These are phyloP conservation scores for Macrobrachium rosenbergii DNA, from an alignment of 1,140 invertebrate species.

Conservation along the genomic window DNA sequence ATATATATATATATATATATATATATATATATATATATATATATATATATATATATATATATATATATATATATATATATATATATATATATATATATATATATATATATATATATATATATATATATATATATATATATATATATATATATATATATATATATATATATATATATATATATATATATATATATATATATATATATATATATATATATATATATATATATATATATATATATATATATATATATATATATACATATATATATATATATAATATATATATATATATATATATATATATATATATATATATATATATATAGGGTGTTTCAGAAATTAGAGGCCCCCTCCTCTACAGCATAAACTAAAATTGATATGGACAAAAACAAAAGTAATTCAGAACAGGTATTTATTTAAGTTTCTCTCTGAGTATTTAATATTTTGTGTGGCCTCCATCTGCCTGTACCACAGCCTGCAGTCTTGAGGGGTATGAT, in stretches of 20 bases:
- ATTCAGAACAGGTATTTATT: too few species aligned
- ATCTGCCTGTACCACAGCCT: too few species aligned
- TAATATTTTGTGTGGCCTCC: too few species aligned
- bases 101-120: constrained; percentile 26
- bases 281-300: constrained; percentile 34
- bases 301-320: constrained; percentile 32
- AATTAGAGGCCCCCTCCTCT: too few species aligned
- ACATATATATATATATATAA: constrained; percentile 23
- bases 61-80: constrained; percentile 42
- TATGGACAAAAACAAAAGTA: too few species aligned
- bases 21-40: constrained; percentile 31
- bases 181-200: too few species aligned
- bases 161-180: constrained; percentile 17
- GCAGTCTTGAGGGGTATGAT: too few species aligned
- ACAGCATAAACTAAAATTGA: too few species aligned
- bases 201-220: too few species aligned
- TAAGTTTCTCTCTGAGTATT: too few species aligned
- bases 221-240: too few species aligned
- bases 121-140: constrained; percentile 35
- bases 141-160: constrained; percentile 30
- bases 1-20: constrained; percentile 35
- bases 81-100: constrained; percentile 42
- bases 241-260: constrained; percentile 17
- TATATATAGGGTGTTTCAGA: too few species aligned
- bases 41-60: constrained; percentile 40